A percentile compares a stretch with the other conserved stretches of the same genome.
Evolutionary conservation across 2,797 vertebrate genomes (phyloP).

Genomic region (Xerus rutilus): DNA sequence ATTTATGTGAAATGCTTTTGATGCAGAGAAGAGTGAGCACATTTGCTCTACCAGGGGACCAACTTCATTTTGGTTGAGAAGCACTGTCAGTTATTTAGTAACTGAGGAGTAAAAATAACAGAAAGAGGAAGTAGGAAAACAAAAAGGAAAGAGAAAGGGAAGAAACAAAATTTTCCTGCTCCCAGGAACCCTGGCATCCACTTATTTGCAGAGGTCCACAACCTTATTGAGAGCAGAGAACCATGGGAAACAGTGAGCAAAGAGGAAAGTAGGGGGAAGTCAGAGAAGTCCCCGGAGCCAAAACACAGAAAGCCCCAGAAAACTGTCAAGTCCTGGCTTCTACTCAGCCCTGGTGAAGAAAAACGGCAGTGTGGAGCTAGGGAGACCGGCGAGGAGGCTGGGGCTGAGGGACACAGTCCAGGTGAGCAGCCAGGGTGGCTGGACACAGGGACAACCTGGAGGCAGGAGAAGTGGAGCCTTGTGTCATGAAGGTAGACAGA

Average conservation of each 20-base stretch:
- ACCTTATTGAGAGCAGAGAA: neutral
- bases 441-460: neutral
- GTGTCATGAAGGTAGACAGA: too few species aligned
- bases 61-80: neutral
- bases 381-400: neutral
- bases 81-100: neutral
- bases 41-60: neutral
- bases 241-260: accelerated
- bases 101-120: neutral
- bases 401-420: too few species aligned
- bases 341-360: neutral
- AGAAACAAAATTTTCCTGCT: neutral
- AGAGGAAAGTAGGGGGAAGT: neutral
- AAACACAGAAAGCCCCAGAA: accelerated
- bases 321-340: neutral
- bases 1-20: neutral
- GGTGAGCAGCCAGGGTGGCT: accelerated
- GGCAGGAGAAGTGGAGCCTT: neutral
- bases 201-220: too few species aligned
- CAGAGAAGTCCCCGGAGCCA: neutral
- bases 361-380: neutral
- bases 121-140: neutral
- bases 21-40: too few species aligned
- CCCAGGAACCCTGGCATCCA: neutral
- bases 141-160: neutral